Evolutionary conservation across 2,888 invertebrate genomes (phyloP).

Genomic region (Pseudeuparius sepicola): DNA sequence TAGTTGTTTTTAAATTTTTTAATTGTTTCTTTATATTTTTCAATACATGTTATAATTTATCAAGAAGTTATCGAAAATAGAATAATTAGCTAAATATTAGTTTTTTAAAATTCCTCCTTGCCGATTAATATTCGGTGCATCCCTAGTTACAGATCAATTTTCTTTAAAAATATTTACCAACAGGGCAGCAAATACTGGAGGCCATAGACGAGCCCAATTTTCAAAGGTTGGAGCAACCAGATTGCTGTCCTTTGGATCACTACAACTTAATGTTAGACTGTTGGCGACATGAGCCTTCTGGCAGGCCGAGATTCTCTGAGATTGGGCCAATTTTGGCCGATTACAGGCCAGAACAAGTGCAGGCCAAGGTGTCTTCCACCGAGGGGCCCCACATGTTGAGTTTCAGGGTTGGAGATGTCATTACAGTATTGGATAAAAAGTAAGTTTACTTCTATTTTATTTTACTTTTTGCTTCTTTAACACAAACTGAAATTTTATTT

Average conservation of each 20-base stretch:
- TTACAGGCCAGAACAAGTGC: slow-evolving; percentile 86
- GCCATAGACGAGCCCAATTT: slow-evolving; percentile 90
- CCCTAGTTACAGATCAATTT: no score
- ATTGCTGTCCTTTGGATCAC: slow-evolving; percentile 89
- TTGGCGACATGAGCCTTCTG: slow-evolving; percentile 87
- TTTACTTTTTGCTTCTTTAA: no score
- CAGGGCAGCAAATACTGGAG: slow-evolving; percentile 81
- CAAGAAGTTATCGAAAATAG: no score
- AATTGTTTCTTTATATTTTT: no score
- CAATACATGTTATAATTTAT: no score
- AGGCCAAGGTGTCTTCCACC: slow-evolving; percentile 52
- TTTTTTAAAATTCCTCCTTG: no score
- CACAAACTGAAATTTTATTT: no score
- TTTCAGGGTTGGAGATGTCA: slow-evolving; percentile 81
- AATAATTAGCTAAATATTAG: no score
- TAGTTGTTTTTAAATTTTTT: no score
- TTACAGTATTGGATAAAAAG: slow-evolving; percentile 84
- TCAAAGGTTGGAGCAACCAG: slow-evolving; percentile 85
- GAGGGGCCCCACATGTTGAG: slow-evolving; percentile 58
- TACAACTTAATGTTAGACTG: slow-evolving; percentile 89
- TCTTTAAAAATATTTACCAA: no score
- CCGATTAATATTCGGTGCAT: no score
- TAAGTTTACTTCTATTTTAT: slow-evolving; percentile 32
- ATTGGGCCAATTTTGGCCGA: slow-evolving; percentile 66
- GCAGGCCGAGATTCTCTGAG: slow-evolving; percentile 84